Base-by-base conservation (phyloP, 2,113 vertebrate species). In the Rhynchomys soricoides region DNA sequence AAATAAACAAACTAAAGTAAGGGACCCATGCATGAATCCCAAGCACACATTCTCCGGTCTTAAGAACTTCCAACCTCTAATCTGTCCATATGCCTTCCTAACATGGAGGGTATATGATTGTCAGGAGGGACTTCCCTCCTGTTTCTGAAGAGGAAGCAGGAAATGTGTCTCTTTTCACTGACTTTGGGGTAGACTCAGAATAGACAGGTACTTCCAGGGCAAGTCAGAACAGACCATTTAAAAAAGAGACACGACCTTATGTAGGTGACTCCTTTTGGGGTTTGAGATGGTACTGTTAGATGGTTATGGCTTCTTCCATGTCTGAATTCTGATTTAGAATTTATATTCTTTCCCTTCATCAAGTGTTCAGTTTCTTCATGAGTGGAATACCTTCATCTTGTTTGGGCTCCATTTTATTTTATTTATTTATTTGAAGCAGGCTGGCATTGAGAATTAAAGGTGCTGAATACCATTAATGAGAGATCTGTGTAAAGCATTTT, bases 261-360 rank as follows among this genome's bases (percentile, higher is more conserved):
- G 45, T 45, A 91, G 62, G 6, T 55, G 21, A 74, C 34, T 10
- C 22, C 31, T 2, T 8, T 5, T 0, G 0, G 43, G 10, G 37
- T 5, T 48, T 59, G 40, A 95, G 45, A 10, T n/a, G 19, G 11
- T 29, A 52, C n/a, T 37, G 1, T 3, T 37, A 62, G 3, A 64
- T 21, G 17, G 7, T 62, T 43, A 34, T 45, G 59, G 82, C 52
- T 71, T 83, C 81, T 93, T 52, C 48, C 8, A 8, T 59, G 34
- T 87, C 50, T 95, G 59, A 89, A 87, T 78, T 94, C 34, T 89
- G 48, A 37, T 91, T 75, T 88, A 40, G 57, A 43, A 91, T 74
- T 82, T 19, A 66, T 79, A 73, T 13, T 15, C 24, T 55, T 40
- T 82, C n/a, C 19, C 29, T 11, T 77, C n/a, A 48, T 40, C 66